These are phyloP conservation scores for Nysson spinosus DNA, from an alignment of 2,888 invertebrate species.

Conservation along the genomic window DNA sequence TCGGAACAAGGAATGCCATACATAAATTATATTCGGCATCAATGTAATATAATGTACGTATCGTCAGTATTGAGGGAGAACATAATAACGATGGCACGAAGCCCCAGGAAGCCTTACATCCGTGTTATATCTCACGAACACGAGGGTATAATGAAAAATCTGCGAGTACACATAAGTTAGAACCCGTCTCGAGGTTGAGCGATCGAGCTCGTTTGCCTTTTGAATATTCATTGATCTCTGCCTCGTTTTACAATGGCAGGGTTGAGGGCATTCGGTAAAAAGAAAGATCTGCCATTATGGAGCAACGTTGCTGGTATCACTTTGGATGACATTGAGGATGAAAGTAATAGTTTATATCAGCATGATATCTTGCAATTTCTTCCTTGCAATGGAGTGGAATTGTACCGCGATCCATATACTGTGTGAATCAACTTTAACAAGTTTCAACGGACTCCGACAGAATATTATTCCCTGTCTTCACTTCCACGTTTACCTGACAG, in stretches of 20 bases:
- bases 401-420: too few relatives aligned
- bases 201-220: constrained; percentile 56
- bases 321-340: too few relatives aligned
- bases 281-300: constrained; percentile 22
- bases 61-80: constrained; percentile 7
- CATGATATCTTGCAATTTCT: too few relatives aligned
- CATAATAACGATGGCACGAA: constrained; percentile 47
- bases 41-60: constrained; percentile 16
- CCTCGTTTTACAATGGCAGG: constrained; percentile 34
- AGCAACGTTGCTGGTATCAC: constrained; percentile 14
- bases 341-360: too few relatives aligned
- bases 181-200: constrained; percentile 52
- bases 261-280: constrained; percentile 14
- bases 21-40: constrained; percentile 17
- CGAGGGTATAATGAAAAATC: constrained; percentile 62
- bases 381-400: too few relatives aligned
- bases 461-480: too few relatives aligned
- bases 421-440: too few relatives aligned
- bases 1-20: neutral
- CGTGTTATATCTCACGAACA: constrained; percentile 51
- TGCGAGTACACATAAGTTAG: constrained; percentile 56
- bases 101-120: constrained; percentile 38
- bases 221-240: constrained; percentile 61
- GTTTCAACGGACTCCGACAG: too few relatives aligned
- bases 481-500: neutral